A percentile compares a stretch with the other conserved stretches of the same genome.
Conservation (phyloP, 2,113 vertebrate genomes). For the Strigops habroptila region DNA sequence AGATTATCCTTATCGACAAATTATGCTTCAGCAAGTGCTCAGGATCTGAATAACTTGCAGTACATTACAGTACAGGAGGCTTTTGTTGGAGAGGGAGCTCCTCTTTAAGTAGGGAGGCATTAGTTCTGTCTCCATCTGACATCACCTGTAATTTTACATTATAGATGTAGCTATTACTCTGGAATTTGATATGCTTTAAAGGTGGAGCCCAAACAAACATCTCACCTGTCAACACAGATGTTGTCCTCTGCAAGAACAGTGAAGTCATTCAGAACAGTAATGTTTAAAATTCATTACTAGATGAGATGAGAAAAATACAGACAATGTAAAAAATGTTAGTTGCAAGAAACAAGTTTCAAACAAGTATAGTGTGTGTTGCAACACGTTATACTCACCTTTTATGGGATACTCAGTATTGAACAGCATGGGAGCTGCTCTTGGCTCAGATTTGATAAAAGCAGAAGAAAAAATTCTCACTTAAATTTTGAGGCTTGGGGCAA, state of each 20-base stretch:
- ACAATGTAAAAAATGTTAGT: background rate
- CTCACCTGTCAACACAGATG: background rate
- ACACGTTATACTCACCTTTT: background rate
- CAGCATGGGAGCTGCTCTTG: background rate
- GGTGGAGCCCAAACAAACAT: slow-evolving; percentile 40
- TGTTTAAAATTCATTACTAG: background rate
- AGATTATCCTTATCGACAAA: background rate
- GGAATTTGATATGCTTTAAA: background rate
- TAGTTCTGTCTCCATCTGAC: background rate
- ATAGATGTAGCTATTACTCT: background rate
- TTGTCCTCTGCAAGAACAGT: background rate
- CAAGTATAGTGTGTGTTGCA: background rate
- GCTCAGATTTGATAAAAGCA: background rate
- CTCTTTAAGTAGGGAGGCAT: background rate
- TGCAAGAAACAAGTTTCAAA: background rate
- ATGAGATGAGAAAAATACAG: background rate
- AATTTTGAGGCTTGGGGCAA: background rate
- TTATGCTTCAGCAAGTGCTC: background rate
- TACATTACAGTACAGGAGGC: background rate
- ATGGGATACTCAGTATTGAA: background rate
- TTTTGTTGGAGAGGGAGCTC: background rate
- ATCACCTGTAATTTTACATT: background rate
- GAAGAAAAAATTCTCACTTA: background rate
- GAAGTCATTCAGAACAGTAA: background rate
- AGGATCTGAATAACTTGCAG: background rate